Percentiles rank a stretch among this genome's conserved stretches.
phyloP scores from a whole-genome alignment of 2,888 invertebrate genomes.

The Agrochola lychnidis region DNA sequence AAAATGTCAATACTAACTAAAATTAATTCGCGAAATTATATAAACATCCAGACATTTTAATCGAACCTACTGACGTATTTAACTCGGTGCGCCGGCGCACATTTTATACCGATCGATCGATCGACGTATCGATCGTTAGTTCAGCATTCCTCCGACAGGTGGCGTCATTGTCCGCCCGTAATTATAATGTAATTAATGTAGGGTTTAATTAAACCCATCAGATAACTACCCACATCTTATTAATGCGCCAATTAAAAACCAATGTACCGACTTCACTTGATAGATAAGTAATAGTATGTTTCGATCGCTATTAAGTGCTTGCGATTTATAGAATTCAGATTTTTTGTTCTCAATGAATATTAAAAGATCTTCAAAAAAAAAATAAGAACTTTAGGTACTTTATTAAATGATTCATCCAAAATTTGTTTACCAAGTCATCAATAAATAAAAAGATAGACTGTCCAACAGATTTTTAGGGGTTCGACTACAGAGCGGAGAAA shows the following conservation, averaged over 20 bases:
- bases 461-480: too few species aligned
- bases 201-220: conserved; percentile 85
- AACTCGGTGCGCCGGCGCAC: conserved; percentile 60
- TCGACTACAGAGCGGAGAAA: background rate
- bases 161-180: conserved; percentile 84
- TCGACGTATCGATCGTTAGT: conserved; percentile 77
- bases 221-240: conserved; percentile 82
- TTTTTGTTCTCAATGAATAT: conserved; percentile 2
- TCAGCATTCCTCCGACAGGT: conserved; percentile 83
- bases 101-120: conserved; percentile 65
- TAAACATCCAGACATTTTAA: conserved; percentile 59
- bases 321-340: background rate
- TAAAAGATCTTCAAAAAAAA: too few species aligned
- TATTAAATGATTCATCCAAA: too few species aligned
- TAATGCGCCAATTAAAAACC: conserved; percentile 85
- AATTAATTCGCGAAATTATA: conserved; percentile 42
- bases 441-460: too few species aligned
- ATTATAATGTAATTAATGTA: conserved; percentile 89
- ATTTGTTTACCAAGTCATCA: background rate
- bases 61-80: conserved; percentile 58
- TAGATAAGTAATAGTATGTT: conserved; percentile 55
- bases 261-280: conserved; percentile 46
- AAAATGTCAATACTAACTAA: conserved; percentile 35
- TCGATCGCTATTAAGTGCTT: background rate
- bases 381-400: too few species aligned